A percentile compares a stretch with the other conserved stretches of the same genome.
Conservation (phyloP, 2,797 vertebrate species). For the Dromococcyx pavoninus region DNA sequence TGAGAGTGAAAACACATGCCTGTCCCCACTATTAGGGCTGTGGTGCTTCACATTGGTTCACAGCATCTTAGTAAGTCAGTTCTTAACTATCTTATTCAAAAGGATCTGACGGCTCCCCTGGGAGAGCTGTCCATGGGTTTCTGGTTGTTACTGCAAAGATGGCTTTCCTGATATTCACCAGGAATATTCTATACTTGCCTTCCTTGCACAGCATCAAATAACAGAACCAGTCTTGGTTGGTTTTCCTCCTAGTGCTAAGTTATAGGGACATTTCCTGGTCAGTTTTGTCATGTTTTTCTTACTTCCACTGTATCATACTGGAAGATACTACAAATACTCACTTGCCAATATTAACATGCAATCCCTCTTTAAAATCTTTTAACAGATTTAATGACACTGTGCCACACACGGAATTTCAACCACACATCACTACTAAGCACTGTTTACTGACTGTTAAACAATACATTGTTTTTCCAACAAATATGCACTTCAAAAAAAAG, state of each 20-base stretch:
- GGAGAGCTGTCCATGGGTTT: neutral
- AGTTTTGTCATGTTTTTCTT: neutral
- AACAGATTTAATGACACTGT: neutral
- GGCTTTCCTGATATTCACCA: neutral
- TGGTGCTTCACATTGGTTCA: rapidly evolving
- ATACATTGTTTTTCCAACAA: neutral
- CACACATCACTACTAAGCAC: neutral
- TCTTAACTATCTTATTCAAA: neutral
- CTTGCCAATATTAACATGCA: neutral
- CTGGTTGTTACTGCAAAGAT: neutral
- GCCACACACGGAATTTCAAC: neutral
- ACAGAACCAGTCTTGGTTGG: neutral
- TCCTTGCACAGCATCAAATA: neutral
- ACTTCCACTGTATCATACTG: neutral
- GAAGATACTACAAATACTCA: neutral
- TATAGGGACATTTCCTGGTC: neutral
- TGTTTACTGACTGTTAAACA: neutral
- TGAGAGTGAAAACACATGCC: neutral
- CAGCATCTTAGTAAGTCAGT: neutral
- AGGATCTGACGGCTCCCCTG: neutral
- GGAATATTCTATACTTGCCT: neutral
- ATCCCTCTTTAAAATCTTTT: neutral
- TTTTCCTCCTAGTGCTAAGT: neutral
- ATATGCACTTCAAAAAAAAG: neutral
- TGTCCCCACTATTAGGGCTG: neutral